Evolutionary conservation across 2,797 vertebrate genomes (phyloP).

Genomic region (Syncerus caffer): DNA sequence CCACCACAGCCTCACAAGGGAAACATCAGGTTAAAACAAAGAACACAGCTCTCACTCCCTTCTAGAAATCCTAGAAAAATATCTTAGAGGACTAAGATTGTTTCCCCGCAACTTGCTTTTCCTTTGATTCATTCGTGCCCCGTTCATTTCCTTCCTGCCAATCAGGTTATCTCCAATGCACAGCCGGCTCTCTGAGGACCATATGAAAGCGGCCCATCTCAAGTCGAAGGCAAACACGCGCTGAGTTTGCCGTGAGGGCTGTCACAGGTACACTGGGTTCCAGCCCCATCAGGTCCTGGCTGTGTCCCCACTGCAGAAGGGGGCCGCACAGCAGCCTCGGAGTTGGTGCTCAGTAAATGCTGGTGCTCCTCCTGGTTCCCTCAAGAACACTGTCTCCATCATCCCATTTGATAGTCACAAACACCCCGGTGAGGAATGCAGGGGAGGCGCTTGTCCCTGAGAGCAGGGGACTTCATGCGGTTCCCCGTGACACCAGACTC

Average conservation of each 20-base stretch:
- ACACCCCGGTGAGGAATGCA: not conserved
- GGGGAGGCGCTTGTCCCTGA: not conserved
- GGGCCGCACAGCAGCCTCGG: not conserved
- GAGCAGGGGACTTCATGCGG: not conserved
- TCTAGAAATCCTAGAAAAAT: not conserved
- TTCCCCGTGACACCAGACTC: not conserved
- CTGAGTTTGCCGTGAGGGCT: fast-evolving
- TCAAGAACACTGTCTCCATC: not conserved
- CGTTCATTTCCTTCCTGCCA: not conserved
- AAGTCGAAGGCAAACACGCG: fast-evolving
- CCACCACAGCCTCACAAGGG: fast-evolving
- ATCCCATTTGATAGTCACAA: not conserved
- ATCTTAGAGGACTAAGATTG: not conserved
- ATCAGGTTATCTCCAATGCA: not conserved
- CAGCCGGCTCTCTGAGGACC: not conserved
- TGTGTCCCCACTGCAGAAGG: not conserved
- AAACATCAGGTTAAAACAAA: not conserved
- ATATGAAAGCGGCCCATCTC: not conserved
- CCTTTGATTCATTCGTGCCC: not conserved
- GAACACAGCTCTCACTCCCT: not conserved
- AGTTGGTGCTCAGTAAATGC: too few species aligned
- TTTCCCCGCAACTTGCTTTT: too few species aligned
- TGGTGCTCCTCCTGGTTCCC: not conserved
- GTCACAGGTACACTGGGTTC: not conserved
- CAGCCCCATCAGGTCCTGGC: not conserved